Percentiles rank a stretch among this genome's conserved stretches.
Evolutionary conservation across 2,113 vertebrate genomes (phyloP).

Genomic region (Addax nasomaculatus): DNA sequence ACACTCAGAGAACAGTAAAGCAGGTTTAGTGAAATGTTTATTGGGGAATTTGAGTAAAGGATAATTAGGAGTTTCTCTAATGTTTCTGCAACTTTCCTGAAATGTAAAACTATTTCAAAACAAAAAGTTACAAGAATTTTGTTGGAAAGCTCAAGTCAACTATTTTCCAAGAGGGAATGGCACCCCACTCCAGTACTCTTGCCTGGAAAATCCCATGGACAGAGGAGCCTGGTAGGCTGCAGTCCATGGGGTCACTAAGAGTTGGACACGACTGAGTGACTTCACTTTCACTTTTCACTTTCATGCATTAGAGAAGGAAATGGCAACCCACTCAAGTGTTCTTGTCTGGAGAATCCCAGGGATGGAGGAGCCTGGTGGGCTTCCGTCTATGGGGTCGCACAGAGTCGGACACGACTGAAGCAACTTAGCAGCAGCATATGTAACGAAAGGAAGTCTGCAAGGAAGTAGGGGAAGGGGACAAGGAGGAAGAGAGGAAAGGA

Average conservation of each 20-base stretch:
- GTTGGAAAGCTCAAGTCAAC: neutral
- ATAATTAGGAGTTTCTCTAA: neutral
- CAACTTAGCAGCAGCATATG: too few species aligned
- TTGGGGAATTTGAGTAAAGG: neutral
- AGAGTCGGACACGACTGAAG: too few species aligned
- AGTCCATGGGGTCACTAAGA: too few species aligned
- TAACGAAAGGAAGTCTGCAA: neutral
- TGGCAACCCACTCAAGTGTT: too few species aligned
- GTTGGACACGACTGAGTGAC: rapidly evolving
- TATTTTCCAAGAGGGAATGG: neutral
- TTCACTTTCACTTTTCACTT: too few species aligned
- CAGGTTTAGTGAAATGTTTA: neutral
- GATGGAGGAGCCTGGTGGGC: too few species aligned
- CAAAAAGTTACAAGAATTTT: neutral
- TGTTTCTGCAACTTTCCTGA: neutral
- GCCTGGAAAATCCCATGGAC: too few species aligned
- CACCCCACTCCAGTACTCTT: too few species aligned
- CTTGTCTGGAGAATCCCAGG: too few species aligned
- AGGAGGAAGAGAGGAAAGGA: neutral
- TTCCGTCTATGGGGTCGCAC: too few species aligned
- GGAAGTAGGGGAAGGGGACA: neutral
- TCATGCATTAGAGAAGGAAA: too few species aligned
- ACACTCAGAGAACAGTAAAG: neutral
- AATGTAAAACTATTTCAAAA: neutral
- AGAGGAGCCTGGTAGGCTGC: too few species aligned